Base-by-base conservation (phyloP, 2,113 vertebrate species). In the Pavo muticus region DNA sequence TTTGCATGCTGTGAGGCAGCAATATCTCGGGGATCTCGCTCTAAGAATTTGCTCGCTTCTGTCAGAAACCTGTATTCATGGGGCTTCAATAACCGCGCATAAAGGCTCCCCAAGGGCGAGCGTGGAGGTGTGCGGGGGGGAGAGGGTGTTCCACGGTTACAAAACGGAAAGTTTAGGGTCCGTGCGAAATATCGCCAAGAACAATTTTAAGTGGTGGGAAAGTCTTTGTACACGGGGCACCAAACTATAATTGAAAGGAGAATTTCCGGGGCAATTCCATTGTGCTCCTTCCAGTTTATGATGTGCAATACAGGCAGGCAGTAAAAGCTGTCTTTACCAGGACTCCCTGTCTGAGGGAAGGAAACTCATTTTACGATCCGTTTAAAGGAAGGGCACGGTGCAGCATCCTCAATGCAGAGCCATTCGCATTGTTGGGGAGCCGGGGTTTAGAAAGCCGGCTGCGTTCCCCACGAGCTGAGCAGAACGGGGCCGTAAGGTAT, bases 181-280 rank as follows among this genome's bases (percentile, higher is more conserved):
- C 35, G 30, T 94, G 95, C 91, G 92, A 97, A 96, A 95, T 92
- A 57, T 94, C 84, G 48, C 65, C 94, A 80, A 94, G 87, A 96
- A 91, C 95, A 78, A 93, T 97, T 93, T 96, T 94, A 96, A 96
- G 59, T 95, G 96, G 97, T 96, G 97, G 94, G 96, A 97, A 98
- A 94, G 67, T 93, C 97, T 98, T 98, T 98, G 97, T 98, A 97
- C 96, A 96, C 81, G 61, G 95, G 96, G 95, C 97, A 97, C 89
- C 97, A 96, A 98, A 97, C 97, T 94, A 98, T 97, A 97, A 98
- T 98, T 98, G 97, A 97, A 96, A 96, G 97, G 97, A 98, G 97
- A 98, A 97, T 98, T 98, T 98, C 98, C 98, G 98, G 98, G 95
- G 98, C 97, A 98, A 98, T 98, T 96, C 97, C 96, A 98, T 98